phyloP scores from a whole-genome alignment of 37 sponge, comb jelly and placozoan genomes.

The Theonella swinhoei region DNA sequence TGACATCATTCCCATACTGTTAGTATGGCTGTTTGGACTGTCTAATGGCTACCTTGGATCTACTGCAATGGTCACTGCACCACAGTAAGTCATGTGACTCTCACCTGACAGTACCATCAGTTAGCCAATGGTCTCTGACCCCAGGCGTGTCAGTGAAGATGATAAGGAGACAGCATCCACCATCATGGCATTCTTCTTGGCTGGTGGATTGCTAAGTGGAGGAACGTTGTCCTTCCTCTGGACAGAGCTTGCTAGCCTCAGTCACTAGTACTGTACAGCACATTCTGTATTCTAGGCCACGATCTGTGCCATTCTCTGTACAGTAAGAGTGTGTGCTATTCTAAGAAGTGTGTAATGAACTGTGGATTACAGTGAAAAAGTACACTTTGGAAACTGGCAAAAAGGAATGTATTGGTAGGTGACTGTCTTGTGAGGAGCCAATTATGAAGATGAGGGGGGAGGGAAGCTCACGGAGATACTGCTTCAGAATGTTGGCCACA shows the following conservation, averaged over 20 bases:
- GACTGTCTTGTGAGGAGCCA: no score
- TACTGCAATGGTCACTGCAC: slow-evolving; percentile 79
- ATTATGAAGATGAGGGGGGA: slow-evolving; percentile 52
- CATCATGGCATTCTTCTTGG: slow-evolving; percentile 59
- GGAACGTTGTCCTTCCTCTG: slow-evolving; percentile 56
- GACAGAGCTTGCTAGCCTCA: slow-evolving; percentile 13
- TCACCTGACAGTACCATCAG: no score
- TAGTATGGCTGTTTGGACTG: slow-evolving; percentile 65
- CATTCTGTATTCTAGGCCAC: no score
- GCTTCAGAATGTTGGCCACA: slow-evolving; percentile 67
- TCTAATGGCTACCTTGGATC: slow-evolving; percentile 88
- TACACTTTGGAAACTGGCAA: no score
- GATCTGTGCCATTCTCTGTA: no score
- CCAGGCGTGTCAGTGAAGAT: slow-evolving; percentile 11
- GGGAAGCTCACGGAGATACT: slow-evolving; percentile 68
- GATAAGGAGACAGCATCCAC: slow-evolving; percentile 65
- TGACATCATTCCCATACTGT: slow-evolving; percentile 77
- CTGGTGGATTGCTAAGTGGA: slow-evolving; percentile 50
- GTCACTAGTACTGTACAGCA: no score
- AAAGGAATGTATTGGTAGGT: no score
- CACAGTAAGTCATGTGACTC: slow-evolving; percentile 59
- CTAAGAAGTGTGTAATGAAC: no score
- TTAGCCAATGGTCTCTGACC: no score
- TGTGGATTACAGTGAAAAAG: no score
- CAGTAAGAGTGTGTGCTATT: no score